A percentile compares a stretch with the other conserved stretches of the same genome.
Evolutionary conservation across 35 echinoderm and acorn worm genomes (phyloP).

Genomic region (Hemicentrotus pulcherrimus): DNA sequence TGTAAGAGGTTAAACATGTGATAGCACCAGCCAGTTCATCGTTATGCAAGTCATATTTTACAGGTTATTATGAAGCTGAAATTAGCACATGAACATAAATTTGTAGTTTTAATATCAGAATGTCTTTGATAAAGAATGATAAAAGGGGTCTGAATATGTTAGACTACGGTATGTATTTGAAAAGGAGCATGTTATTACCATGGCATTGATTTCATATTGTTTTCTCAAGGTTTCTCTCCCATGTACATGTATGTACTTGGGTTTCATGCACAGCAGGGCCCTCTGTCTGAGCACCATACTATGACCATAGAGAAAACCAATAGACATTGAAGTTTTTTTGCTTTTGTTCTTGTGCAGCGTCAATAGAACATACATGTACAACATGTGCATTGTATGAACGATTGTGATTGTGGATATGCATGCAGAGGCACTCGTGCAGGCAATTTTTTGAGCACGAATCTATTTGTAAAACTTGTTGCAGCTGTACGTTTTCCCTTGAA

Average conservation of each 20-base stretch:
- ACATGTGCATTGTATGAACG: neutral
- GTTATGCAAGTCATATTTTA: neutral
- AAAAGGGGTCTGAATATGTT: neutral
- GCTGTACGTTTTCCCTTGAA: neutral
- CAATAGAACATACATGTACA: neutral
- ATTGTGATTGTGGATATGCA: neutral
- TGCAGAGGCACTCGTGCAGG: neutral
- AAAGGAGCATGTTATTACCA: neutral
- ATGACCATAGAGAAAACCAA: neutral
- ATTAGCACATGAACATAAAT: neutral
- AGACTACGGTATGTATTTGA: neutral
- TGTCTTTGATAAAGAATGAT: neutral
- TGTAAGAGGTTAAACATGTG: neutral
- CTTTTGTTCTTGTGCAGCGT: neutral
- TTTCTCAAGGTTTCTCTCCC: neutral
- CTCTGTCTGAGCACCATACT: neutral
- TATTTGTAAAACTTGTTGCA: neutral
- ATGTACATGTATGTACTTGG: neutral
- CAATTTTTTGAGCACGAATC: neutral
- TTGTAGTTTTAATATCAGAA: neutral
- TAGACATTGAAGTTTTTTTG: neutral
- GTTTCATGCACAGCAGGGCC: neutral
- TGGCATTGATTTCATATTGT: neutral
- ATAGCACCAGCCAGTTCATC: neutral
- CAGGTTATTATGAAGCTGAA: neutral